A percentile compares a stretch with the other conserved stretches of the same genome.
These are phyloP conservation scores for Pinna nobilis DNA, from an alignment of 1,140 invertebrate species.

Conservation along the genomic window DNA sequence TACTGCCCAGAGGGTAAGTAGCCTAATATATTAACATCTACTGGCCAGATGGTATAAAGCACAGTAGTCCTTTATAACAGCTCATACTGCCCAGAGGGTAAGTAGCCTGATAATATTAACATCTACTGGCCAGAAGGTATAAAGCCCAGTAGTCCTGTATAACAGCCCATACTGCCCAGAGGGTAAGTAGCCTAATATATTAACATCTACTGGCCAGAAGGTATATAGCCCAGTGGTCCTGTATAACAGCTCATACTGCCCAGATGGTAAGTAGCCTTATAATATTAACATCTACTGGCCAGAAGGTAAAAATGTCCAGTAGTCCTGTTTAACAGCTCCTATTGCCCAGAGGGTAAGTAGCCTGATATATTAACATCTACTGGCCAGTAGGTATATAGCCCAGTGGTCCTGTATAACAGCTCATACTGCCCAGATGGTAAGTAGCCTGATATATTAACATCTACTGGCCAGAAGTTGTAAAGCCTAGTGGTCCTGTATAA, in stretches of 20 bases:
- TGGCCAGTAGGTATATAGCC: slow-evolving; percentile 21
- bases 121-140: too few relatives aligned
- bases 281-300: too few relatives aligned
- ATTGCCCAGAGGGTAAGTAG: slow-evolving; percentile 65
- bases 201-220: too few relatives aligned
- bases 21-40: too few relatives aligned
- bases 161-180: slow-evolving; percentile 66
- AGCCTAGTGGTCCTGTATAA: neutral
- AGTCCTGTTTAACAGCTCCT: slow-evolving; percentile 53
- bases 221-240: slow-evolving; percentile 59
- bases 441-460: too few relatives aligned
- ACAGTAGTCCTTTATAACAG: slow-evolving; percentile 35
- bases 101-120: too few relatives aligned
- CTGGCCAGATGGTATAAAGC: too few relatives aligned
- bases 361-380: too few relatives aligned
- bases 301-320: too few relatives aligned
- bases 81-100: slow-evolving; percentile 67
- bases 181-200: slow-evolving; percentile 66
- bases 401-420: slow-evolving; percentile 67
- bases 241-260: slow-evolving; percentile 64
- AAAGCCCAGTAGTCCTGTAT: neutral
- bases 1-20: too few relatives aligned
- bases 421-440: slow-evolving; percentile 65
- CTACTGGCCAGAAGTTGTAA: too few relatives aligned
- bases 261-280: slow-evolving; percentile 53